Conservation (phyloP, 1,140 invertebrate species). For the Armadillidium nasatum region DNA sequence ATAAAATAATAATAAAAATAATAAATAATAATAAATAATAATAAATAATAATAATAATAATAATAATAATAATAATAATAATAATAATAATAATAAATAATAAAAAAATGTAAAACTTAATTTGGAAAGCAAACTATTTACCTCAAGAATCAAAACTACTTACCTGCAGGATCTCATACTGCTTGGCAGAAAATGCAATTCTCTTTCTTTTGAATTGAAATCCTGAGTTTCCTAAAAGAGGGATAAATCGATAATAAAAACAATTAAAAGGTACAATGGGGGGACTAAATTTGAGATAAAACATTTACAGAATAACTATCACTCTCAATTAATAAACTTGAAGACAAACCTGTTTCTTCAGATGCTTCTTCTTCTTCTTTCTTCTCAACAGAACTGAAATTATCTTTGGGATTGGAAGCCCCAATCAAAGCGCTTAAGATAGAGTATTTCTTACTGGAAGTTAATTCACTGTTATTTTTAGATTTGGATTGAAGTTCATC, state of each 20-base stretch:
- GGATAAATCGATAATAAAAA: no score
- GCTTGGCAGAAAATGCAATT: constrained; percentile 24
- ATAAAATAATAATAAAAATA: background rate
- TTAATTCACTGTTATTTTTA: background rate
- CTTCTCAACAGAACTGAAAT: background rate
- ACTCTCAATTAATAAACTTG: no score
- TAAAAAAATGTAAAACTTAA: background rate
- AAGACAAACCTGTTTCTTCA: no score
- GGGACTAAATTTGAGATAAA: no score
- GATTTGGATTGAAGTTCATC: background rate
- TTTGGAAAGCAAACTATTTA: background rate
- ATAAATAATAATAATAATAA: no score
- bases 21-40: no score
- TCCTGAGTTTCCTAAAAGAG: background rate
- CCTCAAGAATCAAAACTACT: background rate
- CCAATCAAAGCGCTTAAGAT: background rate
- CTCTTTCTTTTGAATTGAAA: constrained; percentile 2
- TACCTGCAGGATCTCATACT: constrained; percentile 27
- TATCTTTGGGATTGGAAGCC: background rate
- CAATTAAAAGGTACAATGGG: no score
- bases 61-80: no score
- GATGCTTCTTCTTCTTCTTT: no score
- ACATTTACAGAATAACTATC: no score
- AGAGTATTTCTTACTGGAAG: background rate
- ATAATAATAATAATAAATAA: no score